These are phyloP conservation scores for Pelodytes ibericus DNA, from an alignment of 2,797 vertebrate genomes.

Conservation along the genomic window DNA sequence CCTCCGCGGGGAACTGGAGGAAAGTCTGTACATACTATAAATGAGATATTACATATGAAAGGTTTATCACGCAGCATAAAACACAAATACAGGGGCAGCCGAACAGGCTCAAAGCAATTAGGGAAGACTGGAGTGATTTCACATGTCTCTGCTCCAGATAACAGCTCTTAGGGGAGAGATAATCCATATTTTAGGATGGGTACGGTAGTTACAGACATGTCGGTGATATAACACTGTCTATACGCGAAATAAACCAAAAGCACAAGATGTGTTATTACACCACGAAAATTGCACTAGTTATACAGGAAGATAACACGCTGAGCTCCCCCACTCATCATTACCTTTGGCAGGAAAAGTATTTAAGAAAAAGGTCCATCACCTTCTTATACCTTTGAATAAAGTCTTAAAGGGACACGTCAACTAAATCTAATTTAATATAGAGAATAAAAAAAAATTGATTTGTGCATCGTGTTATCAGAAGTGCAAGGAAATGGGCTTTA, in stretches of 20 bases:
- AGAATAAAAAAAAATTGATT: too few relatives aligned
- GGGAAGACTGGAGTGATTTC: conserved; percentile 43
- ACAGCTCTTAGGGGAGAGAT: conserved; percentile 42
- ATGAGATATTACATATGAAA: conserved; percentile 46
- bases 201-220: not conserved
- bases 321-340: too few relatives aligned
- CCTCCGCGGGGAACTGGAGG: conserved; percentile 12
- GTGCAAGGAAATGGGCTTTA: too few relatives aligned
- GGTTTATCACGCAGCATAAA: conserved; percentile 51
- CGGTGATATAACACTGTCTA: not conserved
- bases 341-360: too few relatives aligned
- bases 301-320: too few relatives aligned
- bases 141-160: conserved; percentile 45
- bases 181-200: conserved; percentile 2
- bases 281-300: too few relatives aligned
- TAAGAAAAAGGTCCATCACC: too few relatives aligned
- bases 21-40: conserved; percentile 28
- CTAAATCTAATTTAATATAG: too few relatives aligned
- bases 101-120: conserved; percentile 46
- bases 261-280: too few relatives aligned
- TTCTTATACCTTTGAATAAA: too few relatives aligned
- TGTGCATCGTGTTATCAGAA: too few relatives aligned
- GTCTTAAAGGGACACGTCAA: too few relatives aligned
- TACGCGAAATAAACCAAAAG: not conserved
- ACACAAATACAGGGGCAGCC: conserved; percentile 41